phyloP scores from a whole-genome alignment of 2,888 invertebrate species.

The Trypoxylon attenuatum region DNA sequence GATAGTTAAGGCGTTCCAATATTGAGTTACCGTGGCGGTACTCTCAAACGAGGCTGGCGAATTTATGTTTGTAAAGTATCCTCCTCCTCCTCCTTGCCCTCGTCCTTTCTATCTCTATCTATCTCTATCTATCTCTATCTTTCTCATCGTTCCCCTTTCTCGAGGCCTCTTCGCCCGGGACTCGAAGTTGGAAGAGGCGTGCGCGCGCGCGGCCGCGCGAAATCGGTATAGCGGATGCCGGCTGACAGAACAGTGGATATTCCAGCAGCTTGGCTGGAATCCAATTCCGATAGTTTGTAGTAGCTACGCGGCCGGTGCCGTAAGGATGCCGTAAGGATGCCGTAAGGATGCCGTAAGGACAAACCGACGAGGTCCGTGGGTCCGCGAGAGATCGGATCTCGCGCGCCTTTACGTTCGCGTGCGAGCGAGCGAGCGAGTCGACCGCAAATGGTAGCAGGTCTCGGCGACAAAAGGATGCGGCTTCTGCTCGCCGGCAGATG shows the following conservation, averaged over 20 bases:
- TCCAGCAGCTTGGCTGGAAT: slow-evolving; percentile 35
- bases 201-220: too few relatives aligned
- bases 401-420: not conserved
- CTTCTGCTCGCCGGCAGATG: slow-evolving; percentile 21
- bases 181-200: too few relatives aligned
- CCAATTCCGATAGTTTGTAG: slow-evolving; percentile 36
- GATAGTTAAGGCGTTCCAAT: slow-evolving; percentile 55
- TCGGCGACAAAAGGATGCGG: slow-evolving; percentile 42
- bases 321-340: not conserved
- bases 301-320: slow-evolving; percentile 11
- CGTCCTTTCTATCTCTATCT: not conserved
- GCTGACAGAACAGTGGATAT: slow-evolving; percentile 60
- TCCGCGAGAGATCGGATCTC: too few relatives aligned
- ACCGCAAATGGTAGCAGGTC: slow-evolving; percentile 54
- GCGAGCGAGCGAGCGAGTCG: slow-evolving; percentile 38
- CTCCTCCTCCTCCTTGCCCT: not conserved
- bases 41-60: slow-evolving; percentile 54
- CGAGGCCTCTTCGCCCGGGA: not conserved
- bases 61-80: slow-evolving; percentile 46
- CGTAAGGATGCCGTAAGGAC: slow-evolving; percentile 36
- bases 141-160: not conserved
- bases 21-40: slow-evolving; percentile 58
- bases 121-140: not conserved
- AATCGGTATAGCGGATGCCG: slow-evolving; percentile 21
- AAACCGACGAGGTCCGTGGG: slow-evolving; percentile 47